Conservation (phyloP, 2,113 vertebrate genomes). For the Anseranas semipalmata region DNA sequence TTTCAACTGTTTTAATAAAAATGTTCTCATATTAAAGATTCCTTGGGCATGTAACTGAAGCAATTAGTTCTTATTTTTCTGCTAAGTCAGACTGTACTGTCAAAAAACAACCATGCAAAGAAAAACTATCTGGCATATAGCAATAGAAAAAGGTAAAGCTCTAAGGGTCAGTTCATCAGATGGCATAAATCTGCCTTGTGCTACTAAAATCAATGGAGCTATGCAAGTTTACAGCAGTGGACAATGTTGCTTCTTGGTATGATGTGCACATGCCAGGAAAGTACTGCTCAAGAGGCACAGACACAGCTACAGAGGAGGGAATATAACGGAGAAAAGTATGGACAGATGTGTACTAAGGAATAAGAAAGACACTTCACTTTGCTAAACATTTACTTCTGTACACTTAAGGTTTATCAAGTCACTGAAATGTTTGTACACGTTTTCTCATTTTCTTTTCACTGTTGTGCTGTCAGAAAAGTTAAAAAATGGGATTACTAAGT, state of each 20-base stretch:
- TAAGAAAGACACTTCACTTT: background rate
- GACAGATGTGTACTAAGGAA: background rate
- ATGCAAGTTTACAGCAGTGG: background rate
- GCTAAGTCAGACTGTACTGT: background rate
- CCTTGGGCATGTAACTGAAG: background rate
- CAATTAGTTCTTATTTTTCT: slow-evolving; percentile 5
- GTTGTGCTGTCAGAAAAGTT: background rate
- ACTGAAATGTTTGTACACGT: background rate
- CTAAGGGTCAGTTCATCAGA: background rate
- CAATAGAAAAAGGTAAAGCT: background rate
- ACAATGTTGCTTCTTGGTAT: background rate
- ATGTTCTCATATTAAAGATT: background rate
- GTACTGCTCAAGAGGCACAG: background rate
- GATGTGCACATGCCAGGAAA: background rate
- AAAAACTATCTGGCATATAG: background rate
- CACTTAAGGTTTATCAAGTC: background rate
- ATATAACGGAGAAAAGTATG: background rate
- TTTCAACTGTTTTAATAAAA: background rate
- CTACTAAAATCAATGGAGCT: background rate
- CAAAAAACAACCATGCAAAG: background rate
- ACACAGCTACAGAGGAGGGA: background rate
- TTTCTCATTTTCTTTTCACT: background rate
- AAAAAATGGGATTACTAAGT: background rate
- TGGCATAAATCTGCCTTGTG: background rate
- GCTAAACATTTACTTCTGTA: background rate